A percentile compares a stretch with the other conserved stretches of the same genome.
These are phyloP conservation scores for Chaenodraco wilsoni DNA, from an alignment of 2,797 vertebrate genomes.

Conservation along the genomic window DNA sequence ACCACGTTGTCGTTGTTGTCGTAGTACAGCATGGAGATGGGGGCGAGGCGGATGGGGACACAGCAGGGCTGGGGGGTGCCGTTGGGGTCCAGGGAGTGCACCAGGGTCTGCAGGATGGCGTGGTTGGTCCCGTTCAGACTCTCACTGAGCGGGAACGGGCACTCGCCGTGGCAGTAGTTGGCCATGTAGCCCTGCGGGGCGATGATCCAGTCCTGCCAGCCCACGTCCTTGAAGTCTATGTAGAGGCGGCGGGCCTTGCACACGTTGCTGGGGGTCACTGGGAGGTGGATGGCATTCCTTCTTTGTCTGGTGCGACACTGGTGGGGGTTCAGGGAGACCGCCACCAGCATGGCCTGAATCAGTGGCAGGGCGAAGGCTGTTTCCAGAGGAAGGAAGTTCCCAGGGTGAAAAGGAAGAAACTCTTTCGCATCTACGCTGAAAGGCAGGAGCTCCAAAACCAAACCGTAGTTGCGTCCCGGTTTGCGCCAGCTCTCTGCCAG, in stretches of 20 bases:
- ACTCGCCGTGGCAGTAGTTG: slow-evolving; percentile 94
- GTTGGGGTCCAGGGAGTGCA: slow-evolving; percentile 87
- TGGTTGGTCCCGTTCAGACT: slow-evolving; percentile 92
- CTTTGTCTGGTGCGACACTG: slow-evolving; percentile 82
- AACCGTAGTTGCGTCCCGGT: slow-evolving; percentile 73
- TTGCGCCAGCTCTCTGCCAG: slow-evolving; percentile 76
- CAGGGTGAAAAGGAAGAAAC: slow-evolving; percentile 22
- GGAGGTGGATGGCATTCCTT: slow-evolving; percentile 64
- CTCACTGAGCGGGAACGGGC: slow-evolving; percentile 89
- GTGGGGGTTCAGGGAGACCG: slow-evolving; percentile 86
- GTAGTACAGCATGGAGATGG: slow-evolving; percentile 95
- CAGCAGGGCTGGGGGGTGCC: slow-evolving; percentile 91
- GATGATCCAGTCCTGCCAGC: slow-evolving; percentile 98
- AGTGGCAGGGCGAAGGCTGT: slow-evolving; percentile 53
- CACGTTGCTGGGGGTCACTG: slow-evolving; percentile 76
- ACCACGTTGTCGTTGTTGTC: slow-evolving; percentile 97
- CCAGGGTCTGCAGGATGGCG: slow-evolving; percentile 92
- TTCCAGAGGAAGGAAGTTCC: slow-evolving; percentile 22
- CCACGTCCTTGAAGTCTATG: slow-evolving; percentile 94
- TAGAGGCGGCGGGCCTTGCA: slow-evolving; percentile 91
- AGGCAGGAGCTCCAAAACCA: slow-evolving; percentile 82
- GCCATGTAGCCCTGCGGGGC: slow-evolving; percentile 96
- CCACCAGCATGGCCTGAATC: slow-evolving; percentile 83
- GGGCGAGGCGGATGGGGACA: slow-evolving; percentile 91
- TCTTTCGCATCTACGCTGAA: not conserved